phyloP scores from a whole-genome alignment of 2,888 invertebrate species.

The Lepidochitona cinerea region DNA sequence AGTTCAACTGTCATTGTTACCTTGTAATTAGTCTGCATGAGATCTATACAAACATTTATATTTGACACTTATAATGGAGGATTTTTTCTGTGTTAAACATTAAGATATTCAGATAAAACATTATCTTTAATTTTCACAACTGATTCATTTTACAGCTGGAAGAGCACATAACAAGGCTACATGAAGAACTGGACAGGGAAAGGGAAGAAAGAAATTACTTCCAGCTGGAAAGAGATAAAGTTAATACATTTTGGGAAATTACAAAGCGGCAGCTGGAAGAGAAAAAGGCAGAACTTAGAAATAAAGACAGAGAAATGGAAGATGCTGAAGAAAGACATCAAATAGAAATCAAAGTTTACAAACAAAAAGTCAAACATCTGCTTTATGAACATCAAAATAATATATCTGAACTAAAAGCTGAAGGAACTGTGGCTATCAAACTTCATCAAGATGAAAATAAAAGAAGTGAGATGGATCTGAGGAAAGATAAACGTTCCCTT shows the following conservation, averaged over 20 bases:
- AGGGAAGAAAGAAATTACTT: conserved; percentile 96
- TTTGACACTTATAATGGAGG: too few species aligned
- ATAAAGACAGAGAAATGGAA: conserved; percentile 90
- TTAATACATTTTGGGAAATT: conserved; percentile 96
- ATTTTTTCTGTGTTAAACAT: too few species aligned
- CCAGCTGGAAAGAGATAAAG: conserved; percentile 93
- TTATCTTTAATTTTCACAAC: too few species aligned
- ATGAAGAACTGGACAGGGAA: conserved; percentile 93
- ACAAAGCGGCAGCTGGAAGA: conserved; percentile 91
- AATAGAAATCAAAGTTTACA: conserved; percentile 87
- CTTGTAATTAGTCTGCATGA: too few species aligned
- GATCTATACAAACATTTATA: too few species aligned
- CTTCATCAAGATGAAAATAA: conserved; percentile 85
- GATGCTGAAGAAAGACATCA: conserved; percentile 90
- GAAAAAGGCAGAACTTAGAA: conserved; percentile 79
- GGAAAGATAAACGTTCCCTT: conserved; percentile 81
- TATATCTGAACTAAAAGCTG: conserved; percentile 87
- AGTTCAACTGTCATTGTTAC: too few species aligned
- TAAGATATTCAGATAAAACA: too few species aligned
- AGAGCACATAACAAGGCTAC: conserved; percentile 86
- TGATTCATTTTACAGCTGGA: conserved; percentile 84
- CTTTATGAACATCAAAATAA: conserved; percentile 92
- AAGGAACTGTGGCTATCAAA: conserved; percentile 79
- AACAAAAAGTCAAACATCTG: conserved; percentile 93
- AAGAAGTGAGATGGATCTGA: conserved; percentile 82